Percentiles rank a stretch among this genome's conserved stretches.
Evolutionary conservation across 2,113 vertebrate species (phyloP).

Genomic region (Pseudorhombus dupliciocellatus): DNA sequence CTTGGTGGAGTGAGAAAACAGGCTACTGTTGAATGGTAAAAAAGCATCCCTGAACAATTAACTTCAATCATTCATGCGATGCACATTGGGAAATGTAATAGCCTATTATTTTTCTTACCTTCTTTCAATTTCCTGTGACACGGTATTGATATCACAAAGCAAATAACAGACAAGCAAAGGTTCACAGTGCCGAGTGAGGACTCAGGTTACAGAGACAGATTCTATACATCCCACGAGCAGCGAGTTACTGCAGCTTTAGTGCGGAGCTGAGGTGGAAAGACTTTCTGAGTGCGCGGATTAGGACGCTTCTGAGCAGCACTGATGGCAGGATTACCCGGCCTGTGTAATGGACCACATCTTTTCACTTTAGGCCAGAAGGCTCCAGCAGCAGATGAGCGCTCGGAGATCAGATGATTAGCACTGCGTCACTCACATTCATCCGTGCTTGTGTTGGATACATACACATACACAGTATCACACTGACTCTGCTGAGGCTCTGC

Average conservation of each 20-base stretch:
- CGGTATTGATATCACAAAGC: not conserved
- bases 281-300: constrained; percentile 60
- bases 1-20: not conserved
- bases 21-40: not conserved
- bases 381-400: constrained; percentile 46
- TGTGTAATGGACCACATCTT: constrained; percentile 67
- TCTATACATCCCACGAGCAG: constrained; percentile 1
- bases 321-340: constrained; percentile 61
- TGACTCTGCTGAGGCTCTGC: constrained; percentile 14
- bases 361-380: constrained; percentile 43
- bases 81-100: not conserved
- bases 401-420: constrained; percentile 50
- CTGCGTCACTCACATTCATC: constrained; percentile 39
- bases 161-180: not conserved
- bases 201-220: not conserved
- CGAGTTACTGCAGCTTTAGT: constrained; percentile 11
- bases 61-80: not conserved
- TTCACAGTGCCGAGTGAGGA: not conserved
- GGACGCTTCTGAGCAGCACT: constrained; percentile 48
- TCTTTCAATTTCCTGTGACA: not conserved
- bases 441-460: constrained; percentile 5
- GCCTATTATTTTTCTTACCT: not conserved
- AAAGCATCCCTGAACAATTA: not conserved
- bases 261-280: constrained; percentile 53
- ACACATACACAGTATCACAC: constrained; percentile 4